phyloP scores from a whole-genome alignment of 1,140 invertebrate species.

The Colletes latitarsis region DNA sequence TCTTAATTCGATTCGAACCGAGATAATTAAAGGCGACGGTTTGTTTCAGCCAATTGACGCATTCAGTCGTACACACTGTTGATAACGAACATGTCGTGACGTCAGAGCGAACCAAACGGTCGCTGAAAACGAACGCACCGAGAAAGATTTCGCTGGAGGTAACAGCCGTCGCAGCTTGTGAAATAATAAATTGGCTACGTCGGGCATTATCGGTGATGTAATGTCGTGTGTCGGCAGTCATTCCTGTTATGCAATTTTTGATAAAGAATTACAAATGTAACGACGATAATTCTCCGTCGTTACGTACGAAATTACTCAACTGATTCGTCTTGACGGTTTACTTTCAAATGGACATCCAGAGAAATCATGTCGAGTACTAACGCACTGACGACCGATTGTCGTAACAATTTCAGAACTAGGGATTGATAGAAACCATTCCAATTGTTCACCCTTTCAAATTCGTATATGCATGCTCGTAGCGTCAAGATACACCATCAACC shows the following conservation, averaged over 20 bases:
- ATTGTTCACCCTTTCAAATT: neutral
- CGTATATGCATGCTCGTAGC: neutral
- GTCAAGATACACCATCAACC: constrained; percentile 26
- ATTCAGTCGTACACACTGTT: neutral
- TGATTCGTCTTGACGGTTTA: neutral
- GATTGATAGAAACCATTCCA: neutral
- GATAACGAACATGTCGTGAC: constrained; percentile 17
- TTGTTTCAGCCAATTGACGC: neutral
- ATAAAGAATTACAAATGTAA: constrained; percentile 26
- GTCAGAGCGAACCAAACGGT: neutral
- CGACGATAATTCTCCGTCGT: neutral
- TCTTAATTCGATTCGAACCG: neutral
- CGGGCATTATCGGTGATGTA: constrained; percentile 20
- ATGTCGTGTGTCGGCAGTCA: neutral
- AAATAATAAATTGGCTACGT: constrained; percentile 11
- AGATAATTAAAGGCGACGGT: constrained; percentile 25
- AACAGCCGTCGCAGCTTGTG: constrained; percentile 8
- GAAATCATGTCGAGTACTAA: too few species aligned
- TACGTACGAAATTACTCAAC: neutral
- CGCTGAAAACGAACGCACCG: neutral
- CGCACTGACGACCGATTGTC: too few species aligned
- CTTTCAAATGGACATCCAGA: too few species aligned
- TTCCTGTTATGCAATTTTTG: neutral
- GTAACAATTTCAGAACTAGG: neutral
- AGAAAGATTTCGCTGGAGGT: neutral